Percentiles rank a stretch among this genome's conserved stretches.
Evolutionary conservation across 2,888 invertebrate genomes (phyloP).

Genomic region (Zaprionus obscuricornis): DNA sequence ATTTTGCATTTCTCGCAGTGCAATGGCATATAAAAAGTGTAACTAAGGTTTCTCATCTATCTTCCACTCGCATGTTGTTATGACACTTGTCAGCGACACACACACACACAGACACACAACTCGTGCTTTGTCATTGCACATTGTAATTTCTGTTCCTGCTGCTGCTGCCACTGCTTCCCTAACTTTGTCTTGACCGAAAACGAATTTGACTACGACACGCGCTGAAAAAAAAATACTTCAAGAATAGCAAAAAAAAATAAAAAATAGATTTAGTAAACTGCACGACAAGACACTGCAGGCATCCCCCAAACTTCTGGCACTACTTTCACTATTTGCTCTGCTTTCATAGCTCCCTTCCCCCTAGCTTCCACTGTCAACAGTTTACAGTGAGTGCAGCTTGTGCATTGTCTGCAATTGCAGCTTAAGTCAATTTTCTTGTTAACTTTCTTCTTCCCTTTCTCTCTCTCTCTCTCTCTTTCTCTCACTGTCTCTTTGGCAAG

Average conservation of each 20-base stretch:
- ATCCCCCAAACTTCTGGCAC: too few species aligned
- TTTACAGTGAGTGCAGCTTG: slow-evolving; percentile 17
- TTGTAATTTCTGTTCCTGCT: slow-evolving; percentile 18
- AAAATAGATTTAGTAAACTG: slow-evolving; percentile 34
- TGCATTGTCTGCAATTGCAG: slow-evolving; percentile 26
- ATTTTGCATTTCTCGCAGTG: neutral
- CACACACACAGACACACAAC: too few species aligned
- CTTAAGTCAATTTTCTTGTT: slow-evolving; percentile 46
- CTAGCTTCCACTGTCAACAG: too few species aligned
- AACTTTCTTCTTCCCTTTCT: slow-evolving; percentile 14
- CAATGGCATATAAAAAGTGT: neutral
- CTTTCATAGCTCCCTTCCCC: too few species aligned
- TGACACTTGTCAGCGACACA: slow-evolving; percentile 34
- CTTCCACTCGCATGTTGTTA: slow-evolving; percentile 21
- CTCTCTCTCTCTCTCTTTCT: too few species aligned
- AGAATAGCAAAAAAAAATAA: slow-evolving; percentile 14
- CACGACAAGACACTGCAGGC: slow-evolving; percentile 23
- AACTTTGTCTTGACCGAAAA: slow-evolving; percentile 11
- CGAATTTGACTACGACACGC: slow-evolving; percentile 12
- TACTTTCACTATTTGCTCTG: too few species aligned
- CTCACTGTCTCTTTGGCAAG: too few species aligned
- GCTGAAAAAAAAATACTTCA: slow-evolving; percentile 1
- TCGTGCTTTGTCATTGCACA: neutral
- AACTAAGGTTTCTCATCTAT: slow-evolving; percentile 15
- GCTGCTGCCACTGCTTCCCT: slow-evolving; percentile 4